Evolutionary conservation across 2,888 invertebrate species (phyloP), one percentile per base, ranked within the genome.

Genomic region (Salticus scenicus): DNA sequence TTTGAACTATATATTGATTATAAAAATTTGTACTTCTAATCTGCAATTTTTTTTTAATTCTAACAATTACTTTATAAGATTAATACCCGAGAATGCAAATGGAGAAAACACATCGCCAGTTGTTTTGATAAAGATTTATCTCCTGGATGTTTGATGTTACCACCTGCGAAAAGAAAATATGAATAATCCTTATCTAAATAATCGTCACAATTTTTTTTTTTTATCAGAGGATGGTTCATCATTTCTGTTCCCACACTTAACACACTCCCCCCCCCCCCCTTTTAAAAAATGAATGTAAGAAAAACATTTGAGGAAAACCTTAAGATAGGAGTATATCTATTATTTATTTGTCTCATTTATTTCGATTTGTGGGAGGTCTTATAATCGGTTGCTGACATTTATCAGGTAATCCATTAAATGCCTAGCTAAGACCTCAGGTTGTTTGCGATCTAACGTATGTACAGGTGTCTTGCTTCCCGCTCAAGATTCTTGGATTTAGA

Each of bases 161-260:
- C 57, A 57, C 57, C 57, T 57, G 57, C 2, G 57, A 57, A 20
- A 57, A 57, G 24, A 57, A 57, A 57, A 57, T 57, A 57, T 57
- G 57, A 57, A 5, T 57, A 57, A 57, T 57, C 57, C 57, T 57
- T 57, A 20, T 24, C 20, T 57, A 57, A 57, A 57, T 24, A 57
- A 14, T 2, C 42, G 42, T 2, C 7, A 10, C 7, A 47, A 14
- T 17, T 2, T 14, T 2, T 17, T 5, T 12, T 47, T 2, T 2
- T 5, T 47, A 14, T 2, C 10, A 10, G n/a, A 2, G 7, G 10
- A 37, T 5, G 37, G 42, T 10, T 47, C 17, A 2, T 47, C 7
- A 2, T 17, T 47, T 10, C 17, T 14, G 7, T 47, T n/a, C n/a
- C n/a, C n/a, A n/a, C n/a, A n/a, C n/a, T n/a, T n/a, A n/a, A n/a